phyloP scores from a whole-genome alignment of 64 coral and sea anemone species.

The Actinia tenebrosa region DNA sequence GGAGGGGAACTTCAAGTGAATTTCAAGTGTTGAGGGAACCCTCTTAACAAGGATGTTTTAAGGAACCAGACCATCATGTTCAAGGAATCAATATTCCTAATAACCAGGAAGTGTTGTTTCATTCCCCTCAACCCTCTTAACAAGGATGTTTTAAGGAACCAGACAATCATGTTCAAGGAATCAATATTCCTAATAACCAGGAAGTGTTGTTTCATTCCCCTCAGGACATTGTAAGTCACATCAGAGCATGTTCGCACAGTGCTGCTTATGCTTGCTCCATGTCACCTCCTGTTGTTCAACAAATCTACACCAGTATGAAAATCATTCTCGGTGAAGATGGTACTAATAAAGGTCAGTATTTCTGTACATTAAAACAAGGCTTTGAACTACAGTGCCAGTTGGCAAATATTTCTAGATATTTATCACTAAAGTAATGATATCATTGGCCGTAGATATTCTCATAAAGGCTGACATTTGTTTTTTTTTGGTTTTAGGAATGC shows the following conservation, averaged over 20 bases:
- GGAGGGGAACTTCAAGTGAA: no score
- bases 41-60: no score
- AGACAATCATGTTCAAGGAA: no score
- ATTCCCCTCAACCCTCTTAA: no score
- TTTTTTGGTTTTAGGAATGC: conserved; percentile 41
- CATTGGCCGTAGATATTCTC: background rate
- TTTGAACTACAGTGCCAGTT: background rate
- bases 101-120: background rate
- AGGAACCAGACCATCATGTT: no score
- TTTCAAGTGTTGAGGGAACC: no score
- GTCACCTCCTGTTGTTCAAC: conserved; percentile 86
- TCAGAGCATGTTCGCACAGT: conserved; percentile 88
- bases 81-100: background rate
- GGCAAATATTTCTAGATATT: background rate
- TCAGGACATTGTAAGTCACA: conserved; percentile 90
- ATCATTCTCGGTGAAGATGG: conserved; percentile 93
- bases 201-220: background rate
- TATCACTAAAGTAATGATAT: background rate
- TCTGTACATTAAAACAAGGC: background rate
- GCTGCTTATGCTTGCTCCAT: conserved; percentile 93
- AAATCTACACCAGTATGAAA: conserved; percentile 86
- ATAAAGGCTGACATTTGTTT: background rate
- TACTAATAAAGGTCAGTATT: conserved; percentile 64
- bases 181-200: background rate
- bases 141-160: no score